A percentile compares a stretch with the other conserved stretches of the same genome.
Evolutionary conservation across 2,797 vertebrate genomes (phyloP).

Genomic region (Syncerus caffer): DNA sequence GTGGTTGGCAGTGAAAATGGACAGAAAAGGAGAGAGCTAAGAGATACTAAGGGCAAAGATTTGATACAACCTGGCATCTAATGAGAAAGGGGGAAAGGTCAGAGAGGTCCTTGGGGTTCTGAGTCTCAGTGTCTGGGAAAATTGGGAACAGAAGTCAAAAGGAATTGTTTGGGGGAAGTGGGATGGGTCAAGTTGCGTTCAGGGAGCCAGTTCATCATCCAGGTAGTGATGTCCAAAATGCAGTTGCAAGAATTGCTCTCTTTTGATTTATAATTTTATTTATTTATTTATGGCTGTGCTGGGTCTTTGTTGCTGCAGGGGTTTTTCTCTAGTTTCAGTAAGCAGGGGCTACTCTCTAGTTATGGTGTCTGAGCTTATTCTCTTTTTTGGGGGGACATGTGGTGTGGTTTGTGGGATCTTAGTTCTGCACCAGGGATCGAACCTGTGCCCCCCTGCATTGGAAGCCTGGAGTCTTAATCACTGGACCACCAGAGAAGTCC

Average conservation of each 20-base stretch:
- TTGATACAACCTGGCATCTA: background rate
- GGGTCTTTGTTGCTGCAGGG: background rate
- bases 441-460: background rate
- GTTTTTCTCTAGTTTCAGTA: background rate
- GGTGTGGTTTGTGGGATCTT: fast-evolving
- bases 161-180: background rate
- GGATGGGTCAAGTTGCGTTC: background rate
- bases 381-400: background rate
- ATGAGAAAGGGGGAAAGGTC: background rate
- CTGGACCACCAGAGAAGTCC: background rate
- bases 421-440: background rate
- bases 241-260: background rate
- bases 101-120: background rate
- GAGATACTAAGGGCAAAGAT: background rate
- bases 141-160: background rate
- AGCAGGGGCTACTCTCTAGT: background rate
- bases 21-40: background rate
- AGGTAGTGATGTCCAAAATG: background rate
- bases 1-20: background rate
- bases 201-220: background rate
- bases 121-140: background rate
- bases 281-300: background rate
- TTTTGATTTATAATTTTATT: background rate
- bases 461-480: background rate
- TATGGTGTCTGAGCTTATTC: background rate